Evolutionary conservation across 2,797 vertebrate genomes (phyloP), one percentile per base, ranked within the genome.

Genomic region (Zalophus californianus): DNA sequence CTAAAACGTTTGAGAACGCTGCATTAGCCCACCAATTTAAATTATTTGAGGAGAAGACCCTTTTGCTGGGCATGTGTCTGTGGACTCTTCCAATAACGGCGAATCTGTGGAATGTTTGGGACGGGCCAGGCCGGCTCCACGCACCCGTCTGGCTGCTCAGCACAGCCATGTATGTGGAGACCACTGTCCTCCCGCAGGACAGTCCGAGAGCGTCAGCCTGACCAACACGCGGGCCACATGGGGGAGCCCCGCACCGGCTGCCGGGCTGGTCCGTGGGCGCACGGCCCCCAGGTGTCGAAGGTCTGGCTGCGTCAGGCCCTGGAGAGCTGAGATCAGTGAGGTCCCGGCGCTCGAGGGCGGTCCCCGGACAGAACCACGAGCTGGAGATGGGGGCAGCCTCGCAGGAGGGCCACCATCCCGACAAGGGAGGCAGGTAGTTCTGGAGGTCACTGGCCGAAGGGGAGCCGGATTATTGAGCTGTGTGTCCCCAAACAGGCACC

Each of bases 401-500:
- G 0, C 48, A 35, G 50, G 50, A 96, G 38, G 7, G 16, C 29
- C 58, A 29, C 52, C 54, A 18, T 77, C 15, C 0, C 75, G 91
- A 83, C 10, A 44, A 13, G 38, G 96, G 90, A 97, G 56, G n/a
- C 25, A 16, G 38, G 58, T 18, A 86, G n/a, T 72, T 83, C 77
- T 20, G 52, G 62, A 83, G 90, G 95, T 56, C 5, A 50, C 52
- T 85, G 0, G 82, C 94, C 89, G 86, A 79, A 35, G 78, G n/a
- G 64, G 95, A 25, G 90, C 92, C 41, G 38, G 75, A 94, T 87
- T 73, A 90, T 86, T 38, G 75, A 48, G 15, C 94, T 90, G 52
- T 78, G 54, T 68, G 54, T 80, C 29, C 72, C 96, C 58, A 79
- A 64, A 94, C 62, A 2, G 56, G 3, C 54, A 64, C 38, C 66